A percentile compares a stretch with the other conserved stretches of the same genome.
Evolutionary conservation across 2,113 vertebrate genomes (phyloP).

Genomic region (Typhlomys cinereus): DNA sequence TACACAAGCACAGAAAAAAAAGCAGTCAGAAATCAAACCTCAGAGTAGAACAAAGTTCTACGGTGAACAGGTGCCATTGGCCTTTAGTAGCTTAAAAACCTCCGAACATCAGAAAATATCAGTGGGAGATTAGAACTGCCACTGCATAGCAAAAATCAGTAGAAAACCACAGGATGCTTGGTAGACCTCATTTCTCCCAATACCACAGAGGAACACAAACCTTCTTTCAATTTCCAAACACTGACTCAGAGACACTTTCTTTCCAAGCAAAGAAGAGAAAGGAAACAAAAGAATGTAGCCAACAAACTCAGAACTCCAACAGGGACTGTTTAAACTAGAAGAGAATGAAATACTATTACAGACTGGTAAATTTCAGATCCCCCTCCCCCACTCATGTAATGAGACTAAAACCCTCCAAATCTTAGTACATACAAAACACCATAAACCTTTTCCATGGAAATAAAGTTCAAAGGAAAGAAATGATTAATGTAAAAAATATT

Average conservation of each 20-base stretch:
- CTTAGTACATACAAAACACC: not conserved
- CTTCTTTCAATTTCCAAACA: not conserved
- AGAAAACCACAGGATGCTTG: not conserved
- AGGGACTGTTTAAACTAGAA: not conserved
- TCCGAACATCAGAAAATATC: not conserved
- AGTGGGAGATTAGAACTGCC: not conserved
- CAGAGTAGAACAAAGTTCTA: not conserved
- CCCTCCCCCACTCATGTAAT: not conserved
- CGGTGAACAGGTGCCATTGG: not conserved
- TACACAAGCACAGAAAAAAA: not conserved
- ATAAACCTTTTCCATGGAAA: not conserved
- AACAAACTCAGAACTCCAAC: constrained; percentile 20
- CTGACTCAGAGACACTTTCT: not conserved
- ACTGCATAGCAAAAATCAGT: not conserved
- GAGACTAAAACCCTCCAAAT: not conserved
- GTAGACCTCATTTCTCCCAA: not conserved
- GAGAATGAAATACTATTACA: not conserved
- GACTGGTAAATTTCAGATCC: not conserved
- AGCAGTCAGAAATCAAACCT: not conserved
- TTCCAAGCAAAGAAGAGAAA: not conserved
- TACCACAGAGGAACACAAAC: not conserved
- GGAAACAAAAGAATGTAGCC: not conserved
- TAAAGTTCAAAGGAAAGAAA: not conserved
- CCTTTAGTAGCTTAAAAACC: not conserved
- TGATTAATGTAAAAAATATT: constrained; percentile 16